These are phyloP conservation scores for Pituophis catenifer DNA, from an alignment of 2,113 vertebrate species.

Conservation along the genomic window DNA sequence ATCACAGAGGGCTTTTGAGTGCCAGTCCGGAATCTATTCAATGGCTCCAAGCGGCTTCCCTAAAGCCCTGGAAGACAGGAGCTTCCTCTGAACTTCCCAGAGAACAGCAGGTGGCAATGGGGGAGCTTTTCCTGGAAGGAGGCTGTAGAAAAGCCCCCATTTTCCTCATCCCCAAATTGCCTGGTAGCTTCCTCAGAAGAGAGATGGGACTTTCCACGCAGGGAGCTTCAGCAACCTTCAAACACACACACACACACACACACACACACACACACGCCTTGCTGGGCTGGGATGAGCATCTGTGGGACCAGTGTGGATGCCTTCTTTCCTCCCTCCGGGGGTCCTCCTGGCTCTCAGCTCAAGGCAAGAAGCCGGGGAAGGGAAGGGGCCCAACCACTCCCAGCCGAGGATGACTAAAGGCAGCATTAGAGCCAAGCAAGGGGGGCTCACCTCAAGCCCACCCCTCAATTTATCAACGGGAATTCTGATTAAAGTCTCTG, in stretches of 20 bases:
- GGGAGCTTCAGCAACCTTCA: too few species aligned
- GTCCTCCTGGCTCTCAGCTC: not conserved
- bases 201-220: too few species aligned
- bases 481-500: conserved; percentile 65
- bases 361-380: not conserved
- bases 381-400: not conserved
- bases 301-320: not conserved
- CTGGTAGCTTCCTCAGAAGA: too few species aligned
- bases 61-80: too few species aligned
- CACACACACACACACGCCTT: too few species aligned
- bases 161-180: too few species aligned
- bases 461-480: conserved; percentile 62
- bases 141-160: too few species aligned
- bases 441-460: conserved; percentile 24
- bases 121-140: too few species aligned
- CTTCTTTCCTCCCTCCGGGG: not conserved
- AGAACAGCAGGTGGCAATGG: too few species aligned
- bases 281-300: not conserved
- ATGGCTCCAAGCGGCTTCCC: too few species aligned
- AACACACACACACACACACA: not conserved
- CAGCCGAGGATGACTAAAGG: not conserved
- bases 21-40: too few species aligned
- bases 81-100: too few species aligned
- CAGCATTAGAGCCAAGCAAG: not conserved
- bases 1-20: not conserved